Conservation (phyloP, 2,797 vertebrate species). For the Podarcis lilfordi region DNA sequence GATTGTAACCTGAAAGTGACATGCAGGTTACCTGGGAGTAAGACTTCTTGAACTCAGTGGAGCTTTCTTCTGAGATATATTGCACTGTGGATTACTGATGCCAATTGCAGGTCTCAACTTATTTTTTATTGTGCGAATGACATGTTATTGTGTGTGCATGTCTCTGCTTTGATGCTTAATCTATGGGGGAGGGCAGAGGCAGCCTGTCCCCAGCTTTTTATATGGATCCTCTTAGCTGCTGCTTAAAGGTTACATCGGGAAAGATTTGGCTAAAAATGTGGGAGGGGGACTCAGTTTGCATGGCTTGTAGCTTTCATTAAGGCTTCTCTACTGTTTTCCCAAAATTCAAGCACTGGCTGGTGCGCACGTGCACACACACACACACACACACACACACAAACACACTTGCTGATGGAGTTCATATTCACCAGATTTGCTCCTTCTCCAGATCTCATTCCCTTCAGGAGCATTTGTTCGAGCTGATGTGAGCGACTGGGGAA, state of each 20-base stretch:
- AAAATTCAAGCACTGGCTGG: background rate
- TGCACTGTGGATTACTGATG: background rate
- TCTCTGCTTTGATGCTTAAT: background rate
- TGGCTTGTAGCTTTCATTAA: background rate
- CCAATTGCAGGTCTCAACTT: background rate
- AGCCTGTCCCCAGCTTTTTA: background rate
- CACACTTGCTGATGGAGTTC: background rate
- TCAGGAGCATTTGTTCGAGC: conserved; percentile 83
- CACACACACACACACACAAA: no score
- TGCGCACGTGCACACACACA: no score
- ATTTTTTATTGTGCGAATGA: background rate
- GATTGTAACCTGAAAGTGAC: background rate
- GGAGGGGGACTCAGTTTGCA: no score
- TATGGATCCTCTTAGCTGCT: background rate
- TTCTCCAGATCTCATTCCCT: conserved; percentile 81
- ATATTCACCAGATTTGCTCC: background rate
- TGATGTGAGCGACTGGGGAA: conserved; percentile 80
- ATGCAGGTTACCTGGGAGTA: background rate
- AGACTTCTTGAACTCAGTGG: no score
- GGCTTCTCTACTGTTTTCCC: background rate
- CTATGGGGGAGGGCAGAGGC: no score
- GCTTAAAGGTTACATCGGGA: background rate
- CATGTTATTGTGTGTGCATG: background rate
- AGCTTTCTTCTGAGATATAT: no score
- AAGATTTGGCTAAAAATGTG: background rate